Conservation (phyloP, 2,797 vertebrate genomes). For the Gallinago solitaria region DNA sequence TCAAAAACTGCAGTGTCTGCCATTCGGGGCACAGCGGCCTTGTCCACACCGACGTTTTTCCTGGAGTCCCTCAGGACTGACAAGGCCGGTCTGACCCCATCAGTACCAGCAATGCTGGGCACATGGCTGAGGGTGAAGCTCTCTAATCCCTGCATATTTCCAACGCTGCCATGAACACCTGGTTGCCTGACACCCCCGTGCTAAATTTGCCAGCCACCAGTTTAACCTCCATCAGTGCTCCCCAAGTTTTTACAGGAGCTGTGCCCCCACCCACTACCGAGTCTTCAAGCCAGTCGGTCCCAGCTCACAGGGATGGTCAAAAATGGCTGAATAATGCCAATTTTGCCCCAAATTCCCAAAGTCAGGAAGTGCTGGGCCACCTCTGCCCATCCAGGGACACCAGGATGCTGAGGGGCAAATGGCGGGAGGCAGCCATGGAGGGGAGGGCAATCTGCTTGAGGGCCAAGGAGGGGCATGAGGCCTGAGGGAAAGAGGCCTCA, state of each 20-base stretch:
- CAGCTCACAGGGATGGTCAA: neutral
- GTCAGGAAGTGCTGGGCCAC: too few species aligned
- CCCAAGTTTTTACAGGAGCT: neutral
- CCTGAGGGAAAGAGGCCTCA: neutral
- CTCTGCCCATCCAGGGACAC: too few species aligned
- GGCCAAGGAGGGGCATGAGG: neutral
- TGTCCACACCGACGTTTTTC: neutral
- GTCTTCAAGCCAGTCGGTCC: accelerated
- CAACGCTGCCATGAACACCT: neutral
- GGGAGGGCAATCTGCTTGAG: accelerated
- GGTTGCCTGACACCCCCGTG: neutral
- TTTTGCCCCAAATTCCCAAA: neutral
- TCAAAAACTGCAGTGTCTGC: neutral
- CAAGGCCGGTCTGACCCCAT: neutral
- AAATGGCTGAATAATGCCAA: neutral
- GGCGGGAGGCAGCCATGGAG: neutral
- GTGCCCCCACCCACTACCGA: neutral
- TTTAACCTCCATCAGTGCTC: neutral
- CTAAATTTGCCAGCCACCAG: neutral
- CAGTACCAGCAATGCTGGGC: neutral
- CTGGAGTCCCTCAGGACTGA: neutral
- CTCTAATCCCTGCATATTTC: neutral
- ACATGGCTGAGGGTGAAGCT: neutral
- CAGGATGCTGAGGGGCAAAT: neutral
- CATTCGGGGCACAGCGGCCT: neutral